A percentile compares a stretch with the other conserved stretches of the same genome.
Evolutionary conservation across 92 coral and sea anemone genomes (phyloP).

Genomic region (Zoanthus sociatus): DNA sequence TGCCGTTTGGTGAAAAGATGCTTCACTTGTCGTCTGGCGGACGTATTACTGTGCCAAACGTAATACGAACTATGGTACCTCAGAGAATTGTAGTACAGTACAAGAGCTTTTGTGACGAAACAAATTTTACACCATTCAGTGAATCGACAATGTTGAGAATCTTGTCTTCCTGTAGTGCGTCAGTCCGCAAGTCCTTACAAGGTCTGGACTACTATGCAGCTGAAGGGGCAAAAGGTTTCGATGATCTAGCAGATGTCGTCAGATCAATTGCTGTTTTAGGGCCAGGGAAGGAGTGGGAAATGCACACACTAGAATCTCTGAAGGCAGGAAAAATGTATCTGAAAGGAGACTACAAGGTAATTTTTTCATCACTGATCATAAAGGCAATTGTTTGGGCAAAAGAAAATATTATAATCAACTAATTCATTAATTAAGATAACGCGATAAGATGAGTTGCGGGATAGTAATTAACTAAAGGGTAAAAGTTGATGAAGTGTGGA

Average conservation of each 20-base stretch:
- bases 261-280: background rate
- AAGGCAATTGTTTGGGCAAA: background rate
- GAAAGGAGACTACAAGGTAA: constrained; percentile 56
- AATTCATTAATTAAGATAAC: background rate
- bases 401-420: background rate
- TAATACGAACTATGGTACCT: constrained; percentile 64
- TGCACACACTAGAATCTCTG: constrained; percentile 23
- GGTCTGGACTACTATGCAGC: constrained; percentile 57
- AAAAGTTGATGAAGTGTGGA: background rate
- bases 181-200: constrained; percentile 52
- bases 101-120: constrained; percentile 50
- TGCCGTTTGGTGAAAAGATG: constrained; percentile 64
- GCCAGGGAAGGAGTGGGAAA: constrained; percentile 27
- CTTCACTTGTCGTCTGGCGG: constrained; percentile 58
- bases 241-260: constrained; percentile 40
- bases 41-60: constrained; percentile 57
- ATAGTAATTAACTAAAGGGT: background rate
- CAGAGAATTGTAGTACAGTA: constrained; percentile 65
- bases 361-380: background rate
- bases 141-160: constrained; percentile 41
- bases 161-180: constrained; percentile 46
- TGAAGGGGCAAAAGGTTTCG: constrained; percentile 52
- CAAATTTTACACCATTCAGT: constrained; percentile 44
- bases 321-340: constrained; percentile 53
- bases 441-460: constrained; percentile 2